These are phyloP conservation scores for Morinoia aosen DNA, from an alignment of 2,888 invertebrate species.

Conservation along the genomic window DNA sequence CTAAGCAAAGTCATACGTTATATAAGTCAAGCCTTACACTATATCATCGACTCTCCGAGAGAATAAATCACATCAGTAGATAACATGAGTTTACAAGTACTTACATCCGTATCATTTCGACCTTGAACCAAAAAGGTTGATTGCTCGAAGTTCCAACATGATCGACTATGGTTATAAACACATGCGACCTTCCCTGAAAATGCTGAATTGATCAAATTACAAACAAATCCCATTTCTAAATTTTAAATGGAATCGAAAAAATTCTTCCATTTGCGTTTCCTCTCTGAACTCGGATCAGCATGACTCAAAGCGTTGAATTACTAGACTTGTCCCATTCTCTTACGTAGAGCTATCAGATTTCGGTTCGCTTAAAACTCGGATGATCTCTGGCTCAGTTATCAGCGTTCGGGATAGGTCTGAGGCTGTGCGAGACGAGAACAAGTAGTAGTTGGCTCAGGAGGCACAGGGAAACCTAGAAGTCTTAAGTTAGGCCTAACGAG, in stretches of 20 bases:
- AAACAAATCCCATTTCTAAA: not conserved
- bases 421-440: not conserved
- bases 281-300: not conserved
- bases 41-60: not conserved
- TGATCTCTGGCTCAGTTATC: not conserved
- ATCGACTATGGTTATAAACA: too few relatives aligned
- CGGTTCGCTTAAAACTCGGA: not conserved
- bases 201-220: not conserved
- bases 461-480: not conserved
- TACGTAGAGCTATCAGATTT: not conserved
- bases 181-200: not conserved
- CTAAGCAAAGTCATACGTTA: not conserved
- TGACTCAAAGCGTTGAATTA: not conserved
- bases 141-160: not conserved
- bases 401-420: not conserved
- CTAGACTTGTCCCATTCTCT: not conserved
- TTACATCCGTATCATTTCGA: not conserved
- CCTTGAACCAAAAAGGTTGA: not conserved
- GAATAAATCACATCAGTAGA: not conserved
- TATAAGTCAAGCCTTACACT: not conserved
- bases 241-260: not conserved
- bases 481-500: slow-evolving; percentile 17
- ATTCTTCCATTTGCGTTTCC: not conserved
- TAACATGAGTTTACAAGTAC: not conserved
- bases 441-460: not conserved